Evolutionary conservation across 2,888 invertebrate genomes (phyloP).

Genomic region (Eupithecia exiguata): DNA sequence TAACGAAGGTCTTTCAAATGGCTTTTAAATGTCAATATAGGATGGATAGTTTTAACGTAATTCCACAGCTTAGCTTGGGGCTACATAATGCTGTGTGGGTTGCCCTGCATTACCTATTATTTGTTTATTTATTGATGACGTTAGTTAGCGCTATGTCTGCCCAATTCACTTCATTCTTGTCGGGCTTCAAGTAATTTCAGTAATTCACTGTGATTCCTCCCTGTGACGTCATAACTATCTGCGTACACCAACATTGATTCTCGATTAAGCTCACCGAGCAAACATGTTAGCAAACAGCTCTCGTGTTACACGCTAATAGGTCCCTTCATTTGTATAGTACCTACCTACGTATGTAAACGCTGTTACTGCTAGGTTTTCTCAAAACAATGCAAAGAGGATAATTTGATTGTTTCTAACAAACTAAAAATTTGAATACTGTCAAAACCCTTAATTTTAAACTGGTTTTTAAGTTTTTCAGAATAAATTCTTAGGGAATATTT

Average conservation of each 20-base stretch:
- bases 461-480: too few species aligned
- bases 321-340: constrained; percentile 9
- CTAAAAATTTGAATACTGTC: too few species aligned
- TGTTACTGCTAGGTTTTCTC: not conserved
- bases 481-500: too few species aligned
- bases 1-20: too few species aligned
- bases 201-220: constrained; percentile 7
- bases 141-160: not conserved
- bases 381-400: not conserved
- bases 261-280: constrained; percentile 39
- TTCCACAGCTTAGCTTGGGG: too few species aligned
- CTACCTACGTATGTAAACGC: not conserved
- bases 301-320: constrained; percentile 35
- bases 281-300: constrained; percentile 40
- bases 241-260: constrained; percentile 42
- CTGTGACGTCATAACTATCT: constrained; percentile 33
- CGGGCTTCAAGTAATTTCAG: constrained; percentile 5
- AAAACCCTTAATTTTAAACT: too few species aligned
- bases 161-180: not conserved
- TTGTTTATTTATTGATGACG: not conserved
- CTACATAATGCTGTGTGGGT: not conserved
- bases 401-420: not conserved
- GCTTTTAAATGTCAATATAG: too few species aligned
- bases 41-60: too few species aligned
- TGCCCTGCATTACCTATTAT: not conserved